Conservation (phyloP, 2,888 invertebrate species). For the Cartodere bifasciata region DNA sequence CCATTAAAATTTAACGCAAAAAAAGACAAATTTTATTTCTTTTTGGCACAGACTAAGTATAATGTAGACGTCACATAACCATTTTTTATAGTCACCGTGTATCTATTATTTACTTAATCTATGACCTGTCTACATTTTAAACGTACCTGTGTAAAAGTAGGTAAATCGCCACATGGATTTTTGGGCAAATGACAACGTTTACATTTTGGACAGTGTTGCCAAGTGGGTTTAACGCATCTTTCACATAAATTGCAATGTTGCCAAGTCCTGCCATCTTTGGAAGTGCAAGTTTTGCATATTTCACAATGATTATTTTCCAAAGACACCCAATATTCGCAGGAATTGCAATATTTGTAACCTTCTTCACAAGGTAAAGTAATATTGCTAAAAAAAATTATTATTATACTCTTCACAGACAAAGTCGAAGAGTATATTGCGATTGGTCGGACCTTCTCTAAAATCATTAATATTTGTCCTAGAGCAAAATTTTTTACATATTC, state of each 20-base stretch:
- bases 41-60: not conserved
- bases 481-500: too few relatives aligned
- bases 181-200: conserved; percentile 45
- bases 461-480: too few relatives aligned
- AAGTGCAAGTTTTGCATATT: conserved; percentile 57
- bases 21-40: not conserved
- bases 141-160: conserved; percentile 25
- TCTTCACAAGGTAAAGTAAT: conserved; percentile 40
- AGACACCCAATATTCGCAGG: conserved; percentile 59
- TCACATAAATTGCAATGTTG: conserved; percentile 52
- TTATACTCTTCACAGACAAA: too few relatives aligned
- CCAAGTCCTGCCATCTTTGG: conserved; percentile 61
- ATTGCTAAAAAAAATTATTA: too few relatives aligned
- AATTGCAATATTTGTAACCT: conserved; percentile 60
- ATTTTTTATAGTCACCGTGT: conserved; percentile 5
- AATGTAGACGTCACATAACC: not conserved
- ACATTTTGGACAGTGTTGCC: conserved; percentile 66
- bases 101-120: too few relatives aligned
- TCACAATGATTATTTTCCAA: conserved; percentile 62
- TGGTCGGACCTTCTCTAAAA: too few relatives aligned
- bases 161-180: conserved; percentile 39
- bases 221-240: conserved; percentile 74
- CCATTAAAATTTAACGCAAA: conserved; percentile 1
- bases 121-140: conserved; percentile 3
- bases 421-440: too few relatives aligned